These are phyloP conservation scores for Ooceraea biroi DNA, from an alignment of 1,140 invertebrate species.

Conservation along the genomic window DNA sequence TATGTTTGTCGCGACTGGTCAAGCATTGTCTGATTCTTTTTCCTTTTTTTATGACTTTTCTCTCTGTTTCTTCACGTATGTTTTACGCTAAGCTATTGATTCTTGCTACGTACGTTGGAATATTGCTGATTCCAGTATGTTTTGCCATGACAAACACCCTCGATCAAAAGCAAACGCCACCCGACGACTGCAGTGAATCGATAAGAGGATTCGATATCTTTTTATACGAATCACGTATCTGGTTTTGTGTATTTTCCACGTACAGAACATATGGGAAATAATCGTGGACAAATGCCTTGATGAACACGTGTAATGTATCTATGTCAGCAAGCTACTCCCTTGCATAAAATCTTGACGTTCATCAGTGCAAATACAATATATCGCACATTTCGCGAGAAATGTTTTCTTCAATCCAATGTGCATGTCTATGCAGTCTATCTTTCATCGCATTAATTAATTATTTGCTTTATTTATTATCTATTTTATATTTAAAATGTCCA, in stretches of 20 bases:
- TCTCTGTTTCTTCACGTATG: background rate
- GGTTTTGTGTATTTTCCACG: background rate
- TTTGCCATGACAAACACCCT: background rate
- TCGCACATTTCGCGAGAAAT: no score
- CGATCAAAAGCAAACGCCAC: constrained; percentile 2
- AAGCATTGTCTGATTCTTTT: background rate
- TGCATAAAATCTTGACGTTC: no score
- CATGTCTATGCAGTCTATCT: background rate
- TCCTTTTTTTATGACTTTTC: no score
- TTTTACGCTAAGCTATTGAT: background rate
- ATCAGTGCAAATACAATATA: no score
- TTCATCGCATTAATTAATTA: background rate
- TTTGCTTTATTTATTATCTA: no score
- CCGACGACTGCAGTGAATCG: background rate
- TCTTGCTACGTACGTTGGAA: constrained; percentile 1
- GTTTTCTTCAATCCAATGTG: no score
- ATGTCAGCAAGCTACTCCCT: no score
- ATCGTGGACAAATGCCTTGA: background rate
- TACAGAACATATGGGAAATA: background rate
- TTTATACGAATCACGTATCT: background rate
- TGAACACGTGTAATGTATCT: background rate
- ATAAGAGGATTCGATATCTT: constrained; percentile 8
- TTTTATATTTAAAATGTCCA: no score
- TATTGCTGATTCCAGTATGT: background rate
- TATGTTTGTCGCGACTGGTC: background rate